These are phyloP conservation scores for Papilio gigon DNA, from an alignment of 2,888 invertebrate genomes.

Conservation along the genomic window DNA sequence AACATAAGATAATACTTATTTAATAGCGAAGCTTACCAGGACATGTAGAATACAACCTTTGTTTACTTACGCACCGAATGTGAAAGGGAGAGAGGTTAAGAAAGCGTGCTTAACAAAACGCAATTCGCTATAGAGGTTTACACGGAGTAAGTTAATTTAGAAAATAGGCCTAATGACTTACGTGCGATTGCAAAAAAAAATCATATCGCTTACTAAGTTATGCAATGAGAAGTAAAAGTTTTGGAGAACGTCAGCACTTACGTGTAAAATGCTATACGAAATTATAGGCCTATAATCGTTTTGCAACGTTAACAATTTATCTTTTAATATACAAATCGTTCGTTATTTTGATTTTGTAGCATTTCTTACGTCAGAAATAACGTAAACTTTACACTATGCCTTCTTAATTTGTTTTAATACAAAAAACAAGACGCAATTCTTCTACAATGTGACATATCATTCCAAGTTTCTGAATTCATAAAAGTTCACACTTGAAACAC, in stretches of 20 bases:
- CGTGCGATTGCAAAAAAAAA: constrained; percentile 16
- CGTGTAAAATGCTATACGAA: constrained; percentile 1
- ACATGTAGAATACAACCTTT: background rate
- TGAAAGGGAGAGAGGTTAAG: constrained; percentile 17
- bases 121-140: background rate
- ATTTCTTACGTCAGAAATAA: background rate
- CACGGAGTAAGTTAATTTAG: constrained; percentile 1
- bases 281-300: constrained; percentile 6
- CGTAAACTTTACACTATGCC: background rate
- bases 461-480: background rate
- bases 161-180: constrained; percentile 17
- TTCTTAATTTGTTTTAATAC: background rate
- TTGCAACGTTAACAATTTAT: constrained; percentile 8
- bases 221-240: constrained; percentile 31
- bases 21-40: background rate
- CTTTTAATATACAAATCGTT: background rate
- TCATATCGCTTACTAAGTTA: constrained; percentile 28
- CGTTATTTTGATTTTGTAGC: background rate
- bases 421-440: background rate
- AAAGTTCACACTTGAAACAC: background rate
- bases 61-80: constrained; percentile 3
- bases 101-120: constrained; percentile 10
- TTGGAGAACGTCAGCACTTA: constrained; percentile 15
- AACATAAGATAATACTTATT: too few relatives aligned
- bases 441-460: too few relatives aligned